Percentiles rank a stretch among this genome's conserved stretches.
These are phyloP conservation scores for Catotricha subobsoleta DNA, from an alignment of 2,888 invertebrate genomes.

Conservation along the genomic window DNA sequence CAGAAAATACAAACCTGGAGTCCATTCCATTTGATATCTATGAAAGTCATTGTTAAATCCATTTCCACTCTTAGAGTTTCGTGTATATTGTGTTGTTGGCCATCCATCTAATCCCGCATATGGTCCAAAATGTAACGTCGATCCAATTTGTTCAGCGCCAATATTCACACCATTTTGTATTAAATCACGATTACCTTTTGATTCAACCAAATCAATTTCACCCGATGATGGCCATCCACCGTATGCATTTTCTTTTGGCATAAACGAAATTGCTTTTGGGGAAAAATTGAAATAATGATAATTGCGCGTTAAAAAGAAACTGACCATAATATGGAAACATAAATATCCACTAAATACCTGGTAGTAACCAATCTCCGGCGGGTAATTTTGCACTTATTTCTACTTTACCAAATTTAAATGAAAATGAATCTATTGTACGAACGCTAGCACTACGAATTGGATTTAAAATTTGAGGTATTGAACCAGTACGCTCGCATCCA, in stretches of 20 bases:
- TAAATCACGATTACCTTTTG: conserved; percentile 42
- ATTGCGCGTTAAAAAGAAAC: not conserved
- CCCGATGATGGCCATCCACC: conserved; percentile 54
- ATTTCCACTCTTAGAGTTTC: conserved; percentile 9
- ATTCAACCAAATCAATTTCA: conserved; percentile 51
- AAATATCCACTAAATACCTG: conserved; percentile 50
- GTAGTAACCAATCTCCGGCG: conserved; percentile 42
- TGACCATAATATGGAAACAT: too few species aligned
- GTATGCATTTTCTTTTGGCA: conserved; percentile 44
- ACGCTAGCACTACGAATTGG: conserved; percentile 49
- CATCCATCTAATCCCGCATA: conserved; percentile 35
- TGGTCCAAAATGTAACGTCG: conserved; percentile 51
- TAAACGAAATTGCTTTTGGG: conserved; percentile 42
- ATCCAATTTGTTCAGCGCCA: conserved; percentile 38
- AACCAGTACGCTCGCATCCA: conserved; percentile 36
- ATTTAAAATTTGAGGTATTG: conserved; percentile 35
- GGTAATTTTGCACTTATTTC: conserved; percentile 50
- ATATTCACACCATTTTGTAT: conserved; percentile 32
- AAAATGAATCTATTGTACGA: conserved; percentile 41
- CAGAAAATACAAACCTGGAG: conserved; percentile 22
- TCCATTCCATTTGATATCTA: conserved; percentile 49
- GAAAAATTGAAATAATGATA: not conserved
- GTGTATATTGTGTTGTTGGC: conserved; percentile 24
- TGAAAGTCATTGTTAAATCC: conserved; percentile 42
- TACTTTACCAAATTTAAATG: conserved; percentile 44